Percentiles rank a stretch among this genome's conserved stretches.
Conservation (phyloP, 2,888 invertebrate genomes). For the Scaptomyza caliginosa region DNA sequence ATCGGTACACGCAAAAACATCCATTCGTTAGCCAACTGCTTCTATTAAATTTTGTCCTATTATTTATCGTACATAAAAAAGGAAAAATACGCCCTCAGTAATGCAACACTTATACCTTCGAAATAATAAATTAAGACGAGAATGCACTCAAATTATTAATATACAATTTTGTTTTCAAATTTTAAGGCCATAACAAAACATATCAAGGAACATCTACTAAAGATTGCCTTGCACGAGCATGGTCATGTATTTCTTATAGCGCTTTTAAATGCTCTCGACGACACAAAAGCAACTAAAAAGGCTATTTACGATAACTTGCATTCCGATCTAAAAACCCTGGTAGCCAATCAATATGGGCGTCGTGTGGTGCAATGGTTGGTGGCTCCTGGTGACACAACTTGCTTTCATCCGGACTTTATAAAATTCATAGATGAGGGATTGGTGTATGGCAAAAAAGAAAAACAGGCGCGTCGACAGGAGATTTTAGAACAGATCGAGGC, state of each 20-base stretch:
- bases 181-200: constrained; percentile 91
- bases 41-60: too few species aligned
- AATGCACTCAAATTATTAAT: not conserved
- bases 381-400: constrained; percentile 90
- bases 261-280: constrained; percentile 95
- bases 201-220: constrained; percentile 92
- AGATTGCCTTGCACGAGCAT: constrained; percentile 93
- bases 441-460: constrained; percentile 89
- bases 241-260: constrained; percentile 93
- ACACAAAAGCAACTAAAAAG: constrained; percentile 95
- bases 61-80: too few species aligned
- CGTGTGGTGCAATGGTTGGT: constrained; percentile 95
- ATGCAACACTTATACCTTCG: not conserved
- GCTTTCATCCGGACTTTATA: constrained; percentile 93
- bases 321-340: constrained; percentile 88
- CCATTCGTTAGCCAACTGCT: too few species aligned
- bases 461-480: constrained; percentile 88
- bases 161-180: not conserved
- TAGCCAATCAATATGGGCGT: constrained; percentile 91
- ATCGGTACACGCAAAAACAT: too few species aligned
- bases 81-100: not conserved
- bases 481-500: constrained; percentile 88
- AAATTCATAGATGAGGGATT: constrained; percentile 90
- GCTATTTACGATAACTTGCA: constrained; percentile 89
- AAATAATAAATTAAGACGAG: not conserved